Evolutionary conservation across 2,113 vertebrate species (phyloP).

Genomic region (Ginglymostoma cirratum): DNA sequence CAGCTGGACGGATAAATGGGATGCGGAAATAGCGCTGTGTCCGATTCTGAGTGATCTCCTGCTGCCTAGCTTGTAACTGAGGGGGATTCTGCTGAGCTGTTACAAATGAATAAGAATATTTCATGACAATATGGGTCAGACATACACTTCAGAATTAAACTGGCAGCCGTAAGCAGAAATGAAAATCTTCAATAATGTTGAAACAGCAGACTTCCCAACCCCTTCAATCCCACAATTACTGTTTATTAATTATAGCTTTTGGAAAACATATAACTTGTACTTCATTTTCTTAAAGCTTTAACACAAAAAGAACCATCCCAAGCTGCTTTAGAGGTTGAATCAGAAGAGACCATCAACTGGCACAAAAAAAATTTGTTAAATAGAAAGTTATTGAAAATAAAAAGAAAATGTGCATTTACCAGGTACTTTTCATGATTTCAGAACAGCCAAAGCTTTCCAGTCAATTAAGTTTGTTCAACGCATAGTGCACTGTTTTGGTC

Average conservation of each 20-base stretch:
- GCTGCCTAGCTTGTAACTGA: slow-evolving; percentile 68
- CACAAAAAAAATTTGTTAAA: neutral
- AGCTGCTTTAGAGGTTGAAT: neutral
- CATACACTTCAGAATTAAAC: neutral
- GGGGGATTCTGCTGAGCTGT: slow-evolving; percentile 76
- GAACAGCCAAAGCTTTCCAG: neutral
- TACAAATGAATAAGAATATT: slow-evolving; percentile 1
- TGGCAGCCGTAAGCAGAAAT: neutral
- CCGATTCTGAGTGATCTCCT: slow-evolving; percentile 73
- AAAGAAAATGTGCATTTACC: too few relatives aligned
- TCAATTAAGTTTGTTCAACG: neutral
- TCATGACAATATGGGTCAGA: neutral
- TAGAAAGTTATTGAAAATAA: neutral
- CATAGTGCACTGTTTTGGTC: neutral
- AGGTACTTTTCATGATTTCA: neutral
- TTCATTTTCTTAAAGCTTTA: neutral
- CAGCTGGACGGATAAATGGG: slow-evolving; percentile 85
- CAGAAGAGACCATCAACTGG: neutral
- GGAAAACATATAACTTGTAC: too few relatives aligned
- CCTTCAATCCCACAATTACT: neutral
- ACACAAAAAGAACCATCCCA: neutral
- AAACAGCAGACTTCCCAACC: too few relatives aligned
- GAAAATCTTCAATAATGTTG: neutral
- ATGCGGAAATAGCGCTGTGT: slow-evolving; percentile 95
- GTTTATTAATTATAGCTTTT: too few relatives aligned